phyloP scores from a whole-genome alignment of 2,888 invertebrate genomes.

The Scaptomyza parva region DNA sequence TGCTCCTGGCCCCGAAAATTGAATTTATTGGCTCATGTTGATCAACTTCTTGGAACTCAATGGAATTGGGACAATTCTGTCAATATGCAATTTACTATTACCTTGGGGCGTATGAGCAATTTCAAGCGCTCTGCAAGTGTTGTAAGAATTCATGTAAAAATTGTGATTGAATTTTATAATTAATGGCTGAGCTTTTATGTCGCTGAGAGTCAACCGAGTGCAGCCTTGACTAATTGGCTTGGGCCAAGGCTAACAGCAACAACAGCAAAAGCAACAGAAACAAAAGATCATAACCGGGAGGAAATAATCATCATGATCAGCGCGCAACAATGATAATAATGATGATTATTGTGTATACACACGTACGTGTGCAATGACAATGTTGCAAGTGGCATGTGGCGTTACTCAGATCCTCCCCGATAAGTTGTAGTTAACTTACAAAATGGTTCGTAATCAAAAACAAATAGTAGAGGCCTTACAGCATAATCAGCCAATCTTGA shows the following conservation, averaged over 20 bases:
- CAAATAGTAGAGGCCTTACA: slow-evolving; percentile 38
- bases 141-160: slow-evolving; percentile 73
- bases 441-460: slow-evolving; percentile 59
- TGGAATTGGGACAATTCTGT: slow-evolving; percentile 18
- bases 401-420: slow-evolving; percentile 30
- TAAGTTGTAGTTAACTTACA: slow-evolving; percentile 31
- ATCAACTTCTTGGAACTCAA: slow-evolving; percentile 58
- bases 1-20: slow-evolving; percentile 35
- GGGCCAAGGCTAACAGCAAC: slow-evolving; percentile 59
- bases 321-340: slow-evolving; percentile 14
- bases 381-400: slow-evolving; percentile 17
- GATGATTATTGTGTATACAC: slow-evolving; percentile 18
- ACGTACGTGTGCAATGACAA: slow-evolving; percentile 30
- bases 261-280: neutral
- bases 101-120: slow-evolving; percentile 25
- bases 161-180: slow-evolving; percentile 71
- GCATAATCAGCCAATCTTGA: slow-evolving; percentile 12
- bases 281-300: slow-evolving; percentile 54
- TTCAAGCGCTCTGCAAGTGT: slow-evolving; percentile 38
- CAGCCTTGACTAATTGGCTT: slow-evolving; percentile 60
- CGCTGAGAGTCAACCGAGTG: slow-evolving; percentile 45
- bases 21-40: slow-evolving; percentile 41
- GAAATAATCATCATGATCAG: slow-evolving; percentile 36
- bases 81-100: slow-evolving; percentile 15
- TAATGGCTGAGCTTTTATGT: slow-evolving; percentile 44